Evolutionary conservation across 1,140 invertebrate species (phyloP).

Genomic region (Hypothenemus hampei): DNA sequence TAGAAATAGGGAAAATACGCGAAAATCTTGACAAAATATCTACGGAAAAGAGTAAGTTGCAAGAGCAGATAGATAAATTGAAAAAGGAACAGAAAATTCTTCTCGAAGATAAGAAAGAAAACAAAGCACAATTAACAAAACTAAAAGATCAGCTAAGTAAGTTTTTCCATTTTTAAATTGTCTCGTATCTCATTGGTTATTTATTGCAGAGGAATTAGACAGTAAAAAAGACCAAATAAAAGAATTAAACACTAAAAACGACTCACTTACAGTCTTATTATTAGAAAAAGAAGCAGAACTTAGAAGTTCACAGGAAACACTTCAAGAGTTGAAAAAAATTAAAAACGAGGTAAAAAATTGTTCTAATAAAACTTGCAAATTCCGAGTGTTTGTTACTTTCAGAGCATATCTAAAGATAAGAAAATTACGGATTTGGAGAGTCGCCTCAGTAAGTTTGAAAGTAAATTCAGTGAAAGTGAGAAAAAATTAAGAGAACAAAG

Average conservation of each 20-base stretch:
- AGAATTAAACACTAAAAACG: constrained; percentile 52
- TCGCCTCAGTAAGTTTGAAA: constrained; percentile 56
- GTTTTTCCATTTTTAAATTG: too few species aligned
- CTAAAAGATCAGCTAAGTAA: constrained; percentile 49
- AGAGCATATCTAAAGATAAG: constrained; percentile 54
- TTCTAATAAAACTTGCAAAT: constrained; percentile 4
- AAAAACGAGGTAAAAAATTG: constrained; percentile 47
- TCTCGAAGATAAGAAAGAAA: constrained; percentile 52
- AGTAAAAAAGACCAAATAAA: constrained; percentile 50
- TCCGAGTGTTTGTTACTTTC: constrained; percentile 32
- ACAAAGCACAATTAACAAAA: constrained; percentile 54
- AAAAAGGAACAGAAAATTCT: constrained; percentile 48
- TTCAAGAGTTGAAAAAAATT: constrained; percentile 52
- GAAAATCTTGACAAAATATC: constrained; percentile 48
- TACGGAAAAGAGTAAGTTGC: constrained; percentile 46
- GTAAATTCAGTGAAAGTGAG: constrained; percentile 57
- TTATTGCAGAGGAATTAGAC: constrained; percentile 47
- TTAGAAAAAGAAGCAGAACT: constrained; percentile 52
- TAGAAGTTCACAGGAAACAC: constrained; percentile 54
- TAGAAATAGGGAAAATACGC: constrained; percentile 47
- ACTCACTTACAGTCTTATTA: constrained; percentile 42
- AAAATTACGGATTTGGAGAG: constrained; percentile 55
- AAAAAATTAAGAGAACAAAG: constrained; percentile 57
- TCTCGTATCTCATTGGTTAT: too few species aligned
- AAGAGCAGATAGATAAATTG: constrained; percentile 50